phyloP scores from a whole-genome alignment of 2,113 vertebrate species.

The Rhinopomastus cyanomelas region DNA sequence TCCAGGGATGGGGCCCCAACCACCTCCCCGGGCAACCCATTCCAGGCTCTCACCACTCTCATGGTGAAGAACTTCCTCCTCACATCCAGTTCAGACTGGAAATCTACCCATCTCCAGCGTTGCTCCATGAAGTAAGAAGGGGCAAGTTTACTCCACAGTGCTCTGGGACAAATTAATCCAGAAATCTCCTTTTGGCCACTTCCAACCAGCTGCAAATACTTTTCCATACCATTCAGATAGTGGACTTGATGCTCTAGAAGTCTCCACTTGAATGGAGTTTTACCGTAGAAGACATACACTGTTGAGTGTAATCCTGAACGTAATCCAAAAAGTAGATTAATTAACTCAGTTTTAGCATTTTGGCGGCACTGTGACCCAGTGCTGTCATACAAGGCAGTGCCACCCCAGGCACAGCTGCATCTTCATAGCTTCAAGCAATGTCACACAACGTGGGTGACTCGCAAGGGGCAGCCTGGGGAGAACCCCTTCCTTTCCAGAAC shows the following conservation, averaged over 20 bases:
- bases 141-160: neutral
- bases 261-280: neutral
- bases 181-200: neutral
- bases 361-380: neutral
- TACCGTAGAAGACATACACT: neutral
- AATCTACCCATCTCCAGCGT: too few species aligned
- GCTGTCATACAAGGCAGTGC: neutral
- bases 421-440: rapidly evolving
- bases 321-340: neutral
- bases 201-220: neutral
- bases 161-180: neutral
- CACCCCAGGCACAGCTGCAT: neutral
- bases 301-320: neutral
- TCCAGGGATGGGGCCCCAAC: too few species aligned
- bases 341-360: neutral
- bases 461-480: neutral
- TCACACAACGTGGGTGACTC: neutral
- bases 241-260: neutral
- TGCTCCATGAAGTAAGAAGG: neutral
- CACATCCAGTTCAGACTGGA: too few species aligned
- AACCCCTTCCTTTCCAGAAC: neutral
- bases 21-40: too few species aligned
- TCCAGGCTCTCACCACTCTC: too few species aligned
- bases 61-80: too few species aligned
- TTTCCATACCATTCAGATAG: neutral